These are phyloP conservation scores for Osmerus mordax DNA, from an alignment of 2,113 vertebrate species.

Conservation along the genomic window DNA sequence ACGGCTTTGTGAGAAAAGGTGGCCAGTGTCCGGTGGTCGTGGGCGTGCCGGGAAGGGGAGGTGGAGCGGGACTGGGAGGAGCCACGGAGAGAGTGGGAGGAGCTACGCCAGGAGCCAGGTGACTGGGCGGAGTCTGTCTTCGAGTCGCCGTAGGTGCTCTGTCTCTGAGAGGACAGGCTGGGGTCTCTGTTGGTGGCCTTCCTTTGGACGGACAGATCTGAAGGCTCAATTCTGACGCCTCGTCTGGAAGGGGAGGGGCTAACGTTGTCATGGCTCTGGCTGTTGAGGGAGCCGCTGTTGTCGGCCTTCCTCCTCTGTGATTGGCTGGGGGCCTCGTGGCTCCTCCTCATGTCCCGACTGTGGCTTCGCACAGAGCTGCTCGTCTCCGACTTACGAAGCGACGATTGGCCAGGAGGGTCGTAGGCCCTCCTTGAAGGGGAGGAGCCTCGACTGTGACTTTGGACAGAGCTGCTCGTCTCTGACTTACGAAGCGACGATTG, in stretches of 20 bases:
- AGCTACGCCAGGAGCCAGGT: constrained; percentile 44
- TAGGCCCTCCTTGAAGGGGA: constrained; percentile 5
- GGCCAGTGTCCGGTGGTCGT: constrained; percentile 31
- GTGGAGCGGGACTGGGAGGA: constrained; percentile 54
- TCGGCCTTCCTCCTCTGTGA: constrained; percentile 4
- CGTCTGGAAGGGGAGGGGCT: constrained; percentile 45
- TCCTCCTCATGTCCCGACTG: no score
- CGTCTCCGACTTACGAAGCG: no score
- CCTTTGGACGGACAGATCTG: constrained; percentile 55
- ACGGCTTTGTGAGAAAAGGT: constrained; percentile 25
- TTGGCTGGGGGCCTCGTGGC: no score
- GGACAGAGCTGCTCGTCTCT: constrained; percentile 19
- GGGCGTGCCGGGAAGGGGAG: constrained; percentile 53
- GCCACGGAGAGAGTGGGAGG: constrained; percentile 47
- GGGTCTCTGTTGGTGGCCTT: constrained; percentile 51
- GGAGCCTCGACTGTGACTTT: constrained; percentile 25
- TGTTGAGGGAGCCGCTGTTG: not conserved
- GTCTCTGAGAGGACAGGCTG: constrained; percentile 33
- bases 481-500: constrained; percentile 20
- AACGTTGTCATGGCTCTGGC: not conserved
- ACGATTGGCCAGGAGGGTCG: constrained; percentile 16
- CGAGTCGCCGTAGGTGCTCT: constrained; percentile 37
- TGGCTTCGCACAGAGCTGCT: no score
- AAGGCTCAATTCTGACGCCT: constrained; percentile 28
- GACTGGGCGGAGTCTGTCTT: constrained; percentile 43